phyloP scores from a whole-genome alignment of 2,888 invertebrate genomes.

The Meteorus colon region DNA sequence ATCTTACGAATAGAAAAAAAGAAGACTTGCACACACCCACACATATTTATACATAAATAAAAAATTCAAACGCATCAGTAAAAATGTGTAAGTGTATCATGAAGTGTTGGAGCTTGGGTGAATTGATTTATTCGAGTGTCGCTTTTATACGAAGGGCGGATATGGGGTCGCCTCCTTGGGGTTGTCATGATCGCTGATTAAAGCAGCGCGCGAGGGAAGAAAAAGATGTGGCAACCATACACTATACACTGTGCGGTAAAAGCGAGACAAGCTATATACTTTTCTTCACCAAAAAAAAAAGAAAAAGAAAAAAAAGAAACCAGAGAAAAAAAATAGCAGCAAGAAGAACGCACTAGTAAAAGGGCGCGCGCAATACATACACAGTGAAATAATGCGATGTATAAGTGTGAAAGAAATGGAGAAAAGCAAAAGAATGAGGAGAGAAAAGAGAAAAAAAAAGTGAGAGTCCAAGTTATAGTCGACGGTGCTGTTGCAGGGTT shows the following conservation, averaged over 20 bases:
- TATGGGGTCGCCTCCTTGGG: conserved; percentile 36
- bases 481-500: conserved; percentile 12
- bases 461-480: conserved; percentile 32
- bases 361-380: conserved; percentile 16
- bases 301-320: conserved; percentile 29
- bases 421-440: conserved; percentile 37
- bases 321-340: conserved; percentile 31
- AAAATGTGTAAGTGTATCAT: conserved; percentile 17
- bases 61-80: background rate
- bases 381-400: conserved; percentile 20
- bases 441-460: conserved; percentile 41
- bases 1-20: too few species aligned
- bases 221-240: conserved; percentile 28
- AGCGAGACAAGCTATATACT: conserved; percentile 28
- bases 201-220: conserved; percentile 41
- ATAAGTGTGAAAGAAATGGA: conserved; percentile 33
- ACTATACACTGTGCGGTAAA: background rate
- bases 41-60: too few species aligned
- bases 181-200: conserved; percentile 54
- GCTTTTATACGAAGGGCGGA: conserved; percentile 18
- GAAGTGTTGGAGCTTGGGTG: background rate
- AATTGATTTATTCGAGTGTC: conserved; percentile 38
- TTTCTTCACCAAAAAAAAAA: conserved; percentile 6
- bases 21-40: too few species aligned
- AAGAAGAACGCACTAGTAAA: conserved; percentile 11